Percentiles rank a stretch among this genome's conserved stretches.
phyloP scores from a whole-genome alignment of 2,888 invertebrate genomes.

The Drosophila mimica region DNA sequence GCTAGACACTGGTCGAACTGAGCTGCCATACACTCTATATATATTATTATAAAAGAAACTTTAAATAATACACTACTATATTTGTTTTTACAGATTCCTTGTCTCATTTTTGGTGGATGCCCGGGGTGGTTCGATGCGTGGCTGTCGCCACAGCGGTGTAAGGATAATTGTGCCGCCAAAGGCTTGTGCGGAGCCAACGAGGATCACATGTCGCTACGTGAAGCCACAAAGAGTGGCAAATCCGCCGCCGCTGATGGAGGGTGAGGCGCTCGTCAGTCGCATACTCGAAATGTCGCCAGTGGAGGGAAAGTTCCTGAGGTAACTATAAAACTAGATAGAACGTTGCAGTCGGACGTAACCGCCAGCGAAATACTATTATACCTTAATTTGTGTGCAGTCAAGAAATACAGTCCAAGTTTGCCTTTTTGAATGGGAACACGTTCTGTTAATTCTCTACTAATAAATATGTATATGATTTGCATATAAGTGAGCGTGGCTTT shows the following conservation, averaged over 20 bases:
- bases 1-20: too few relatives aligned
- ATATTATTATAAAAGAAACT: neutral
- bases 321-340: too few relatives aligned
- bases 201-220: slow-evolving; percentile 97
- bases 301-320: slow-evolving; percentile 98
- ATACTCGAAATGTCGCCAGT: slow-evolving; percentile 98
- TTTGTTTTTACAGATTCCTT: slow-evolving; percentile 90
- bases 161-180: slow-evolving; percentile 98
- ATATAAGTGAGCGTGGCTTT: too few relatives aligned
- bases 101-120: slow-evolving; percentile 99
- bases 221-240: slow-evolving; percentile 88
- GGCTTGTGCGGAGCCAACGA: slow-evolving; percentile 96
- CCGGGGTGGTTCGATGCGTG: slow-evolving; percentile 99
- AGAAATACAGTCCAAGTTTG: too few relatives aligned
- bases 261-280: slow-evolving; percentile 97
- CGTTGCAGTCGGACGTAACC: too few relatives aligned
- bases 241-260: slow-evolving; percentile 98
- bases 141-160: slow-evolving; percentile 98
- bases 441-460: too few relatives aligned
- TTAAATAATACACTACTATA: neutral
- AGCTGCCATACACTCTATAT: neutral
- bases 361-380: too few relatives aligned
- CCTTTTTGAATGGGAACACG: too few relatives aligned
- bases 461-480: too few relatives aligned
- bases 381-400: too few relatives aligned